phyloP scores from a whole-genome alignment of 2,888 invertebrate species.

The Cephus spinipes region DNA sequence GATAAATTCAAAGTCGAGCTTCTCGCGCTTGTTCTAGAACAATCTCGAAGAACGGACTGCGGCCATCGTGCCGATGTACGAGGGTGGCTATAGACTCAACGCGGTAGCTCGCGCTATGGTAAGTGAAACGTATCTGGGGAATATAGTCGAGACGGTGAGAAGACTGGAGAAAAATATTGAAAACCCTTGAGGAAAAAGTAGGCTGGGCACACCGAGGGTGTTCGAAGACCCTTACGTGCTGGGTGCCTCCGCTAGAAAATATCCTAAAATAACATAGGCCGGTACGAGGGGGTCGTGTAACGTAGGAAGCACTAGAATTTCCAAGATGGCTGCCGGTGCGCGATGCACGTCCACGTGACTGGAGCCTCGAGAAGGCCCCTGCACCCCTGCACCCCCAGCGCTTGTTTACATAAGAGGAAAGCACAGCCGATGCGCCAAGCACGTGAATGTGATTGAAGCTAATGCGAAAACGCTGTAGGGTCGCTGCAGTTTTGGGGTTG shows the following conservation, averaged over 20 bases:
- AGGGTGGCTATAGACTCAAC: neutral
- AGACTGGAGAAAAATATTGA: too few relatives aligned
- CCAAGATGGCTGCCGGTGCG: constrained; percentile 42
- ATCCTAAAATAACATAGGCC: too few relatives aligned
- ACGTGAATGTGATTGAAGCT: constrained; percentile 23
- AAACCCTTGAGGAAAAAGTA: too few relatives aligned
- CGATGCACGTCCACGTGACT: constrained; percentile 38
- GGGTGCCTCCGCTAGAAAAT: too few relatives aligned
- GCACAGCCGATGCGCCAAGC: neutral
- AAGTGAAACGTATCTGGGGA: neutral
- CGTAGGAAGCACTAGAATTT: constrained; percentile 34
- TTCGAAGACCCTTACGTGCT: too few relatives aligned
- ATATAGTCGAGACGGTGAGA: neutral
- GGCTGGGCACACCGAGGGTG: too few relatives aligned
- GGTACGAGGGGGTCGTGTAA: too few relatives aligned
- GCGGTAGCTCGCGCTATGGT: neutral
- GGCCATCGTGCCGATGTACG: neutral
- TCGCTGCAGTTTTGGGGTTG: neutral
- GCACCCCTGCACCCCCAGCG: neutral
- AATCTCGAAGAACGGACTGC: constrained; percentile 39
- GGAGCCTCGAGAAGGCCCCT: neutral
- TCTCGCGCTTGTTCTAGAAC: constrained; percentile 41
- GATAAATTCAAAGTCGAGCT: constrained; percentile 39
- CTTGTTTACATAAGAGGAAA: neutral
- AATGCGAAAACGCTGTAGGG: constrained; percentile 41